A percentile compares a stretch with the other conserved stretches of the same genome.
Evolutionary conservation across 2,113 vertebrate species (phyloP).

Genomic region (Ptilonorhynchus violaceus): DNA sequence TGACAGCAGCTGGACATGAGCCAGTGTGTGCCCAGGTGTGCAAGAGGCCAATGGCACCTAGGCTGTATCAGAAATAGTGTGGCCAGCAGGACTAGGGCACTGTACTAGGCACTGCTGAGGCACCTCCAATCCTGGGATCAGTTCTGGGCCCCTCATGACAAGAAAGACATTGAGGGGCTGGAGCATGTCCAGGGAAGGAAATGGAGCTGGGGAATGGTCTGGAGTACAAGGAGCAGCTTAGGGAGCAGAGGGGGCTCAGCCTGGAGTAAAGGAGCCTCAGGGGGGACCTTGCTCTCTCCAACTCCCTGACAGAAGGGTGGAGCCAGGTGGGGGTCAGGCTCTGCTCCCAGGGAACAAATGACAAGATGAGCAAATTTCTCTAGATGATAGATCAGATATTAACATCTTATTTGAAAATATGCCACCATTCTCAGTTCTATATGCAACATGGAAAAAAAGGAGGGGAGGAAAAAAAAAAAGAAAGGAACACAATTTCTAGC

Average conservation of each 20-base stretch:
- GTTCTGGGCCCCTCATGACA: neutral
- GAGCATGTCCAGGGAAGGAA: neutral
- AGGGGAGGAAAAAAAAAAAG: neutral
- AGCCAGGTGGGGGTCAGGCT: neutral
- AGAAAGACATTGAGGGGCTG: neutral
- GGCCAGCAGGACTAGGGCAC: neutral
- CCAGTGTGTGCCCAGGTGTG: neutral
- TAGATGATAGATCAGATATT: neutral
- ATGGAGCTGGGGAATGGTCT: neutral
- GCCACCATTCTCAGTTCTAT: neutral
- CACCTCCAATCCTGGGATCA: neutral
- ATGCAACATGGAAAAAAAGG: neutral
- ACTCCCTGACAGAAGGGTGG: neutral
- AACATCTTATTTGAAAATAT: conserved; percentile 1
- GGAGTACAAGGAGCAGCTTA: neutral
- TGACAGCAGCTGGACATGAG: neutral
- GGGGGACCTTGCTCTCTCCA: neutral
- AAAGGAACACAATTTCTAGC: conserved; percentile 13
- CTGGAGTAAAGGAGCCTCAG: neutral
- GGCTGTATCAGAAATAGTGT: neutral
- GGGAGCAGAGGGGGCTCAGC: neutral
- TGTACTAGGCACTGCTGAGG: neutral
- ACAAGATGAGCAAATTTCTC: neutral
- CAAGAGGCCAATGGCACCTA: neutral
- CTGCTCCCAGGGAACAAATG: neutral